phyloP scores from a whole-genome alignment of 2,113 vertebrate genomes.

The Ondatra zibethicus region DNA sequence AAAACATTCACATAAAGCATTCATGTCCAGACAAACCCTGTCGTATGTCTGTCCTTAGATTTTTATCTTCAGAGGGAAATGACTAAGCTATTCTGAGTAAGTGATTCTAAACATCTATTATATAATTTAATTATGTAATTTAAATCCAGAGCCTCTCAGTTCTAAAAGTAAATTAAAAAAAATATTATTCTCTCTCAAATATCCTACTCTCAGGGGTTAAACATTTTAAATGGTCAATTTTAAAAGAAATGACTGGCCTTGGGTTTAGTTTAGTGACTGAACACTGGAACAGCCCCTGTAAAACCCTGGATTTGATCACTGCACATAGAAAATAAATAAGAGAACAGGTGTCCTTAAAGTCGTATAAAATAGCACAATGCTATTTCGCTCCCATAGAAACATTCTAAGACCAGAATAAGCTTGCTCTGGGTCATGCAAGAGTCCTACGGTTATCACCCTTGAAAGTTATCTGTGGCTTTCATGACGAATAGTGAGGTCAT shows the following conservation, averaged over 20 bases:
- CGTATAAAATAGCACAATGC: neutral
- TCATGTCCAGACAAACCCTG: neutral
- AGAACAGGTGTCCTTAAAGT: neutral
- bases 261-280: neutral
- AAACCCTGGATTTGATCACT: neutral
- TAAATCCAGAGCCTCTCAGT: neutral
- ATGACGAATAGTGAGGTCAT: neutral
- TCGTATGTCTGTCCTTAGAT: neutral
- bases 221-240: neutral
- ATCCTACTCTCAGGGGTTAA: neutral
- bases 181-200: neutral
- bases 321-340: neutral
- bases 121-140: neutral
- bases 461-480: neutral
- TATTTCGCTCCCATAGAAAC: neutral
- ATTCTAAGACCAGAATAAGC: neutral
- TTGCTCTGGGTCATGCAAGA: neutral
- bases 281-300: neutral
- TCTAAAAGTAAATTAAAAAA: neutral
- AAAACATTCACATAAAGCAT: rapidly evolving
- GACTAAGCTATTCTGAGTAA: neutral
- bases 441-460: neutral
- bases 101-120: neutral
- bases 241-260: neutral
- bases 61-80: neutral